Percentiles rank a stretch among this genome's conserved stretches.
These are phyloP conservation scores for Esox masquinongy DNA, from an alignment of 2,797 vertebrate genomes.

Conservation along the genomic window DNA sequence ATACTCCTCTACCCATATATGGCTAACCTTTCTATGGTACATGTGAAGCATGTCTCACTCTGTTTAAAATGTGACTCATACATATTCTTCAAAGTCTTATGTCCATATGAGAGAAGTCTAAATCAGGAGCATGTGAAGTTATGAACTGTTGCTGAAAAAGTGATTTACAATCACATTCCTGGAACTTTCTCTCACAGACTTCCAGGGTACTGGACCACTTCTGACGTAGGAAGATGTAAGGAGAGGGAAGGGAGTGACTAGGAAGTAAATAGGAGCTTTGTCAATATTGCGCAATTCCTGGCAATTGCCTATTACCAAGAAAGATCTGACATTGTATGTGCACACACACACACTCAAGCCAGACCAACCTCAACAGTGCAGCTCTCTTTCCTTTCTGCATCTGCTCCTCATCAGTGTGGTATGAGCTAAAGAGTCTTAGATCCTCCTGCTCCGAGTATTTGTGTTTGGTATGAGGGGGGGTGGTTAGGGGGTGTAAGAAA, in stretches of 20 bases:
- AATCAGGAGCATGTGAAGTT: conserved; percentile 1
- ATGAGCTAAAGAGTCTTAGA: conserved; percentile 77
- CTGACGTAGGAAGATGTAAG: background rate
- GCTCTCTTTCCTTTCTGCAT: conserved; percentile 71
- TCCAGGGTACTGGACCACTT: conserved; percentile 9
- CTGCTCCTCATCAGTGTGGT: conserved; percentile 80
- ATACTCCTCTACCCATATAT: background rate
- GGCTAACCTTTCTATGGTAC: background rate
- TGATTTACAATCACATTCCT: conserved; percentile 18
- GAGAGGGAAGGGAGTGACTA: conserved; percentile 3
- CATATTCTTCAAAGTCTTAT: conserved; percentile 12
- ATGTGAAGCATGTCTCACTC: background rate
- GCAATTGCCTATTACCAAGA: conserved; percentile 46
- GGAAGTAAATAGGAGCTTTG: conserved; percentile 45
- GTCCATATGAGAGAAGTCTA: background rate
- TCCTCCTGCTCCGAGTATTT: conserved; percentile 34
- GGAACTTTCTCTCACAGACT: conserved; percentile 20
- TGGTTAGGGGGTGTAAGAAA: conserved; percentile 41
- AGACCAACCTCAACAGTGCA: conserved; percentile 63
- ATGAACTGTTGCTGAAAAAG: conserved; percentile 15
- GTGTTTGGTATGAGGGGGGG: conserved; percentile 43
- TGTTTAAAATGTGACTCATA: background rate
- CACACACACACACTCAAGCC: conserved; percentile 39
- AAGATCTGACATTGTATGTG: conserved; percentile 51
- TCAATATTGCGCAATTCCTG: conserved; percentile 54